phyloP scores from a whole-genome alignment of 2,113 vertebrate species.

The Myotis lucifugus region DNA sequence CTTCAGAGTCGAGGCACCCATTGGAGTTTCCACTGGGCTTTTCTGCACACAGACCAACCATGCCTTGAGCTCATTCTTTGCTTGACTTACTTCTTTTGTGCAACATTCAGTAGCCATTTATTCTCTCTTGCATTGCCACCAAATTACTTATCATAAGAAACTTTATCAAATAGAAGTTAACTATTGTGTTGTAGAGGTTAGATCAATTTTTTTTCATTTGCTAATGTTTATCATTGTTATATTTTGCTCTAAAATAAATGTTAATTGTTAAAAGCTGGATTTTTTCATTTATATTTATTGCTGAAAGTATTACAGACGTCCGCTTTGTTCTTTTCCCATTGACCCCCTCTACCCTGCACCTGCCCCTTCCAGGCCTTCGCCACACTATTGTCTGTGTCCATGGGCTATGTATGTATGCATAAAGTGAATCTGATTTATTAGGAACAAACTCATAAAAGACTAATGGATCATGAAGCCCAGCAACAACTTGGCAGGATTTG shows the following conservation, averaged over 20 bases:
- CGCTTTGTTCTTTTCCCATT: no score
- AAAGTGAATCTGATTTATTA: background rate
- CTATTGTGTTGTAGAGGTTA: background rate
- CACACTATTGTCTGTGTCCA: no score
- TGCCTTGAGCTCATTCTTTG: background rate
- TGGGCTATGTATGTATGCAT: no score
- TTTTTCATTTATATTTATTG: background rate
- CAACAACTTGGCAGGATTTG: background rate
- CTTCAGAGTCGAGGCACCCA: background rate
- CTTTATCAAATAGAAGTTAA: background rate
- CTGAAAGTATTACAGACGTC: no score
- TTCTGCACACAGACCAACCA: background rate
- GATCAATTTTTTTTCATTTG: conserved; percentile 21
- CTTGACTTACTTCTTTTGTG: background rate
- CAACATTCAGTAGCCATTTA: background rate
- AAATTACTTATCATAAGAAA: background rate
- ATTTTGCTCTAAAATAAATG: conserved; percentile 5
- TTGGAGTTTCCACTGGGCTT: background rate
- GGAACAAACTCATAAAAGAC: background rate
- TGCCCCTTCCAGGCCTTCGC: no score
- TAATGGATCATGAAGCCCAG: background rate
- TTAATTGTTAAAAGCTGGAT: background rate
- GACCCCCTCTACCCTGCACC: no score
- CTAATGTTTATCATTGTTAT: background rate
- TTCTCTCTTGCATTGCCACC: background rate